These are phyloP conservation scores for Lagocephalus sceleratus DNA, from an alignment of 2,797 vertebrate species.

Conservation along the genomic window DNA sequence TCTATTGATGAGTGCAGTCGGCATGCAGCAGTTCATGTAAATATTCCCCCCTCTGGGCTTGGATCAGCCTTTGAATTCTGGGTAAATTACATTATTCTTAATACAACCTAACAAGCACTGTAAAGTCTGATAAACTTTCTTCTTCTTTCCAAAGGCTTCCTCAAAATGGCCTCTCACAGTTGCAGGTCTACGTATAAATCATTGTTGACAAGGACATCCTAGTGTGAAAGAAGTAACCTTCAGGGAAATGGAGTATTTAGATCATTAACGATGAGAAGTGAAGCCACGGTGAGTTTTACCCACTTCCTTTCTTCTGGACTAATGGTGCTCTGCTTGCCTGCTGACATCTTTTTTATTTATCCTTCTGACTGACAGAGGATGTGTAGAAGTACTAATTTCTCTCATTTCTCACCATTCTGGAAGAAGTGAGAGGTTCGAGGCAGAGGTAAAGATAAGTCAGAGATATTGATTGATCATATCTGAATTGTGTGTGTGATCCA, in stretches of 20 bases:
- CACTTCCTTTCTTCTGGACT: slow-evolving; percentile 46
- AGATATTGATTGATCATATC: too few relatives aligned
- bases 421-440: too few relatives aligned
- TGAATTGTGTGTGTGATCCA: too few relatives aligned
- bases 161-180: slow-evolving; percentile 8
- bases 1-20: slow-evolving; percentile 37
- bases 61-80: slow-evolving; percentile 16
- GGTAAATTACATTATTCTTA: slow-evolving; percentile 6
- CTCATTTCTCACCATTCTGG: too few relatives aligned
- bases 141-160: slow-evolving; percentile 10
- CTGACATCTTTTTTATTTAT: slow-evolving; percentile 32
- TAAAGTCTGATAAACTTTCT: slow-evolving; percentile 14
- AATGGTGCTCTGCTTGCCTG: slow-evolving; percentile 30
- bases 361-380: too few relatives aligned
- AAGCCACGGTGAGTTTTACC: slow-evolving; percentile 29
- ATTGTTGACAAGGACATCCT: slow-evolving; percentile 34
- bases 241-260: slow-evolving; percentile 33
- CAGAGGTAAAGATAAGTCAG: too few relatives aligned
- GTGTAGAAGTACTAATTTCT: too few relatives aligned
- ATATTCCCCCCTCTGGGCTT: slow-evolving; percentile 33
- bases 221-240: slow-evolving; percentile 21
- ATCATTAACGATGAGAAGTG: slow-evolving; percentile 9
- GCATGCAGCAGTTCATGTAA: slow-evolving; percentile 16
- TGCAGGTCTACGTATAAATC: slow-evolving; percentile 17
- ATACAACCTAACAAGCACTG: slow-evolving; percentile 11